These are phyloP conservation scores for Aporrectodea caliginosa DNA, from an alignment of 1,140 invertebrate genomes.

Conservation along the genomic window DNA sequence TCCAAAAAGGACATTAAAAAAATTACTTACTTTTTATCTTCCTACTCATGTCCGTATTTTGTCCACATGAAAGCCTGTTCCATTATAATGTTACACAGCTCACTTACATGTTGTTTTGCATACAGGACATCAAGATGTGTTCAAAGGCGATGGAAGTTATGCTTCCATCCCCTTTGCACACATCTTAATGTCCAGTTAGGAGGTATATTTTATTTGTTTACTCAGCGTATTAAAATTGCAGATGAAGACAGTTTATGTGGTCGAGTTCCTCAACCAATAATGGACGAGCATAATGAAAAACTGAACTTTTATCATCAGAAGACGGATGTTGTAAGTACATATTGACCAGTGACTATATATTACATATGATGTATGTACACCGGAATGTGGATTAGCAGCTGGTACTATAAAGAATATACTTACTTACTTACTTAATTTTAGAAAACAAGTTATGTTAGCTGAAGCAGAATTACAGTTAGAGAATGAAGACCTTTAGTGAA, in stretches of 20 bases:
- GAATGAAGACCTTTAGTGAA: too few relatives aligned
- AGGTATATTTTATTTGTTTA: neutral
- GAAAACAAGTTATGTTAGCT: neutral
- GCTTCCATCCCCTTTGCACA: neutral
- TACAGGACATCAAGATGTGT: neutral
- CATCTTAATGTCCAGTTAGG: neutral
- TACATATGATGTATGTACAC: too few relatives aligned
- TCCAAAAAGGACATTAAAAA: too few relatives aligned
- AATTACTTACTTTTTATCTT: too few relatives aligned
- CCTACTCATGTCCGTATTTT: too few relatives aligned
- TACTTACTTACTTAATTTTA: too few relatives aligned
- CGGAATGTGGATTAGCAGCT: too few relatives aligned
- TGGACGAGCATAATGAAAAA: slow-evolving; percentile 79
- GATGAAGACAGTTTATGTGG: slow-evolving; percentile 64
- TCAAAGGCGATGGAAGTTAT: neutral
- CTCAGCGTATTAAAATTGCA: slow-evolving; percentile 28
- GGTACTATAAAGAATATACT: too few relatives aligned
- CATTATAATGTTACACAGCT: neutral
- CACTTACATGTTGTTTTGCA: neutral
- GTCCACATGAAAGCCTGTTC: neutral
- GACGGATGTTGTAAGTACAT: slow-evolving; percentile 41
- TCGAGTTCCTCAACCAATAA: slow-evolving; percentile 70
- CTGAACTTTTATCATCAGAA: slow-evolving; percentile 72
- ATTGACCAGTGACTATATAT: neutral
- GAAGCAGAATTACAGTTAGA: slow-evolving; percentile 8